Evolutionary conservation across 2,797 vertebrate species (phyloP).

Genomic region (Rhynchotus rufescens): DNA sequence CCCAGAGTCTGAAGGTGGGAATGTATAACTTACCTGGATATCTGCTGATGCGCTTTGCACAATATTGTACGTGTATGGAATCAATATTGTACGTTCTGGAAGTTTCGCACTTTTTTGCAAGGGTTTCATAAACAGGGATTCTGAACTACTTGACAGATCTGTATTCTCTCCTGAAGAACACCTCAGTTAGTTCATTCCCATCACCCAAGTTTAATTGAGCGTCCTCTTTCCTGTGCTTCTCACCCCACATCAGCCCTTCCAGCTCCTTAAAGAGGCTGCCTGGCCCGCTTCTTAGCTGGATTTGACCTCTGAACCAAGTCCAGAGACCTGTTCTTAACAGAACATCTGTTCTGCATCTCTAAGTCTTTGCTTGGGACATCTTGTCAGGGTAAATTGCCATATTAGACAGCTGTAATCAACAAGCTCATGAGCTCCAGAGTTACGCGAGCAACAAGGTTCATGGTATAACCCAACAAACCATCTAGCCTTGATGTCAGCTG

Average conservation of each 20-base stretch:
- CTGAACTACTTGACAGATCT: not conserved
- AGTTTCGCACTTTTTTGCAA: not conserved
- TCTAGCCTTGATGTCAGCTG: not conserved
- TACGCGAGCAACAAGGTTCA: not conserved
- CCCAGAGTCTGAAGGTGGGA: not conserved
- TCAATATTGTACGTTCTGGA: not conserved
- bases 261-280: not conserved
- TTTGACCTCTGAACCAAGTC: not conserved
- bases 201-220: not conserved
- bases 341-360: not conserved
- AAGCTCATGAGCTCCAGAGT: not conserved
- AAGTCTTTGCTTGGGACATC: not conserved
- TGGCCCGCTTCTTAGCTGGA: not conserved
- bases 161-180: not conserved
- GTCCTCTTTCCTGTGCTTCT: not conserved
- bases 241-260: not conserved
- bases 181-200: accelerated
- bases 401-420: not conserved
- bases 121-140: not conserved
- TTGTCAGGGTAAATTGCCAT: not conserved
- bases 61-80: not conserved
- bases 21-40: not conserved
- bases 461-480: not conserved
- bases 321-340: not conserved
- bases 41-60: not conserved